Base-by-base conservation (phyloP, 37 sponge, comb jelly and placozoan genomes). In the Diacarnus erythraeanus region DNA sequence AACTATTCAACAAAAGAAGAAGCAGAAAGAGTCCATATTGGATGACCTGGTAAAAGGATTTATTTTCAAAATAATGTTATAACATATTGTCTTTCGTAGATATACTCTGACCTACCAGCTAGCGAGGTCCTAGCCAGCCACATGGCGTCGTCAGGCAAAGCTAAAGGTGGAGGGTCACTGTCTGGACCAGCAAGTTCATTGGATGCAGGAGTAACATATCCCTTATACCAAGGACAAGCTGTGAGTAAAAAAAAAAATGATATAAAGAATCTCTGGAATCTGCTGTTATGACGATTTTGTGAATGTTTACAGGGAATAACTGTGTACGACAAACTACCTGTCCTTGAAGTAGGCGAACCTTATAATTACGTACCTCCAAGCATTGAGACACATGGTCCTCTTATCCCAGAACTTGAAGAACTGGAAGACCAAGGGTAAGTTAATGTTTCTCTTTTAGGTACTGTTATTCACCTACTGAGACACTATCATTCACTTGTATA, bases 1-100 rank as follows among this genome's bases (percentile, higher is more conserved):
- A 38, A 51, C 26, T 12, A 58, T 60, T 18, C 86, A 44, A 69
- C 34, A 56, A 40, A 83, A 71, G 69, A 82, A 79, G 83, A 89
- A 77, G 43, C 69, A 89, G 15, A 90, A 81, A 42, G 88, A 94
- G 57, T 64, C 69, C 59, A 57, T 90, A 27, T 38, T 94, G 26
- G 83, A 91, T 68, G 88, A 94, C 26, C 82, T 94, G 35, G 88
- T 94, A 44, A 60, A 77, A 29, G 21, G 20, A 8, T 33, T 8
- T 33, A 15, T 12, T 15, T 47, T 15, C 6, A 12, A 6, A 47
- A 47, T 47, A 47, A 47, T 15, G 51, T 47, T 47, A 47, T 6
- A 6, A 47, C 6, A 12, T 47, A 47, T 25, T 6, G 30, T 8
- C 5, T 61, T 42, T 17, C 25, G 17, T 40, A 81, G 88, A 81